Conservation (phyloP, 2,113 vertebrate genomes). For the Serinus canaria region DNA sequence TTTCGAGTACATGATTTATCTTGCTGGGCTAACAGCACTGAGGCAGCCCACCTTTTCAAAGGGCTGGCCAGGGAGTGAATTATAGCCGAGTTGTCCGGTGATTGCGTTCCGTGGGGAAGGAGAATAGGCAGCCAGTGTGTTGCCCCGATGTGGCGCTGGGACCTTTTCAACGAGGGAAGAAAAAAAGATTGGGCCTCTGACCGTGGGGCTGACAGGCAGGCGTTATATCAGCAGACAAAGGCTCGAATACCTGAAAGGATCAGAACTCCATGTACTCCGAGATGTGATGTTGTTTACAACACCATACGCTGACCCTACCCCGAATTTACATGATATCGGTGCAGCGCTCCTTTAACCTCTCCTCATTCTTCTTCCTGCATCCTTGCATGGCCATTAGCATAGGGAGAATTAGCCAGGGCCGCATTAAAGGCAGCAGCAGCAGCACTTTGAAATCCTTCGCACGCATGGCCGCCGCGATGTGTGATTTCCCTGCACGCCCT, state of each 20-base stretch:
- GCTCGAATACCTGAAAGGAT: conserved; percentile 84
- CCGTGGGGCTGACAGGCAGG: conserved; percentile 78
- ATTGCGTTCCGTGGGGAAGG: conserved; percentile 88
- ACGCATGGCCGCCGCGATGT: conserved; percentile 2
- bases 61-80: conserved; percentile 84
- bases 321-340: conserved; percentile 65
- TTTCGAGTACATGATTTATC: conserved; percentile 90
- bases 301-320: conserved; percentile 61
- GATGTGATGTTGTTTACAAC: conserved; percentile 73
- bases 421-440: conserved; percentile 22
- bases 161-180: conserved; percentile 80
- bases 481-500: conserved; percentile 50
- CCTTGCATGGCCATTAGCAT: conserved; percentile 8
- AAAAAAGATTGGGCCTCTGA: conserved; percentile 86
- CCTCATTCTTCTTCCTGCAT: conserved; percentile 34
- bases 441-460: conserved; percentile 22
- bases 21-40: conserved; percentile 78
- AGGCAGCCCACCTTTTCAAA: conserved; percentile 87
- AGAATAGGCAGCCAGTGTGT: conserved; percentile 85
- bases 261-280: conserved; percentile 68
- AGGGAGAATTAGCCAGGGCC: conserved; percentile 11
- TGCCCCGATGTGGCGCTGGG: conserved; percentile 80
- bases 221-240: conserved; percentile 84
- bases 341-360: conserved; percentile 10
- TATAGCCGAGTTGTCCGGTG: conserved; percentile 90